Evolutionary conservation across 1,140 invertebrate genomes (phyloP), one percentile per base, ranked within the genome.

Genomic region (Drosophila ambigua): DNA sequence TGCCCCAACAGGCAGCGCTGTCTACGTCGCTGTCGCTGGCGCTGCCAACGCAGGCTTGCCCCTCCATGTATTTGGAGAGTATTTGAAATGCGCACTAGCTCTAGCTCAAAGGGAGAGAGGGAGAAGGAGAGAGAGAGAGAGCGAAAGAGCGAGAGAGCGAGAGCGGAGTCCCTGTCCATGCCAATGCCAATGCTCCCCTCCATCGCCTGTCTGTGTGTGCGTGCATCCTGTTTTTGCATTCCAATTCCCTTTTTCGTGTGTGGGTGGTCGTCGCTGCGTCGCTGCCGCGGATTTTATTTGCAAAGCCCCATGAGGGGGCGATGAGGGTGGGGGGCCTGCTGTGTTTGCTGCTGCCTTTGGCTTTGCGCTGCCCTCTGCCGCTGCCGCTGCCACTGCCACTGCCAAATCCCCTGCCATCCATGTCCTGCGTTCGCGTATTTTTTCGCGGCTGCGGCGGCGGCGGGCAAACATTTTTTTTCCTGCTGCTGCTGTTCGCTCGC

Each of bases 1-100:
- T 83, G 79, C 79, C 78, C 78, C 79, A 81, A 75, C 78, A 16
- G 24, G 49, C 74, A 50, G 68, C 82, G 75, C 59, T 64, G 83
- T 46, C 78, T 49, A 31, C 48, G 74, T 11, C 24, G 62, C 35
- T 75, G 43, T 55, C 65, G 55, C 61, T 46, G 60, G 5, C 49
- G 15, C 46, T 31, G 55, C 23, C 44, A 49, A 24, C 48, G 72
- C 46, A 48, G 39, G 48, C 52, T 53, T 81, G 82, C 82, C 82
- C 82, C 83, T 90, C 68, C 79, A 78, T 77, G 49, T 72, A 89
- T 44, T 41, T 63, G 35, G 35, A 39, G 63, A 64, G 63, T 50
- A 69, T 90, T 90, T 90, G 87, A 90, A 90, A 90, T 90, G 87
- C 87, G 87, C 87, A 90, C 87, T 90, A 90, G 83, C 83, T 79